Evolutionary conservation across 2,888 invertebrate genomes (phyloP).

Genomic region (Keiferia lycopersicella): DNA sequence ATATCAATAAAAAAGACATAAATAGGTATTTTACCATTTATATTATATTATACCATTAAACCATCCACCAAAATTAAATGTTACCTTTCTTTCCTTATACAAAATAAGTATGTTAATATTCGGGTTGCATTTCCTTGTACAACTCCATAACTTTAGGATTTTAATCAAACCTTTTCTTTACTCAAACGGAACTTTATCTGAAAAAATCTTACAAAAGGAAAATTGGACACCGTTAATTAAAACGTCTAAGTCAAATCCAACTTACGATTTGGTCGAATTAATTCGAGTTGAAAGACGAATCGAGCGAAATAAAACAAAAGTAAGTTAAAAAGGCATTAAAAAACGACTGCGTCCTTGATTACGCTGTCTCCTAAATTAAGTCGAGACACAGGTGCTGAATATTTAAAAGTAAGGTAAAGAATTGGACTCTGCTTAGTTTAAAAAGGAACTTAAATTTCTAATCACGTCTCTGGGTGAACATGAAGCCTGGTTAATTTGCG

Average conservation of each 20-base stretch:
- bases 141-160: neutral
- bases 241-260: conserved; percentile 17
- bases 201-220: neutral
- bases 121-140: neutral
- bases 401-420: conserved; percentile 50
- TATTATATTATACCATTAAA: too few species aligned
- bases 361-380: conserved; percentile 57
- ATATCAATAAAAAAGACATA: too few species aligned
- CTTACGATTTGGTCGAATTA: conserved; percentile 24
- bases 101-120: neutral
- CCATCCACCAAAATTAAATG: too few species aligned
- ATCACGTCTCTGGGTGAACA: conserved; percentile 30
- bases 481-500: conserved; percentile 29
- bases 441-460: conserved; percentile 33
- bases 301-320: conserved; percentile 40
- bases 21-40: too few species aligned
- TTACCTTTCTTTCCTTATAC: too few species aligned
- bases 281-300: conserved; percentile 33
- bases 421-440: conserved; percentile 31
- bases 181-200: conserved; percentile 6
- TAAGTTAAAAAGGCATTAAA: conserved; percentile 59
- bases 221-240: conserved; percentile 20
- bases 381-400: conserved; percentile 58
- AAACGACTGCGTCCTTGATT: conserved; percentile 54
- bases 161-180: conserved; percentile 1